Conservation (phyloP, 1,140 invertebrate genomes). For the Scaptomyza hsui region DNA sequence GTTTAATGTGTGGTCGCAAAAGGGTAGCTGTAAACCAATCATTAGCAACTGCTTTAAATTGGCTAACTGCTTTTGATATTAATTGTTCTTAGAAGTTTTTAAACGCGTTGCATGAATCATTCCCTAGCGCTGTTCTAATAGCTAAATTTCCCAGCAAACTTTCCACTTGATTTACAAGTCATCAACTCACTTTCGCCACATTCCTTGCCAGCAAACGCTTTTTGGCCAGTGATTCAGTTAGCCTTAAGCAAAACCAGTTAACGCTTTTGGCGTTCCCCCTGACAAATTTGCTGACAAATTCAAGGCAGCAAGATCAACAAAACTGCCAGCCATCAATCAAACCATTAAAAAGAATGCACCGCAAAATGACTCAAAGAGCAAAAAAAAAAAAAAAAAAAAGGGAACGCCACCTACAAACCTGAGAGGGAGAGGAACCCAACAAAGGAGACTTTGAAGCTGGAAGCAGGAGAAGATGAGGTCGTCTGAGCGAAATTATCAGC, state of each 20-base stretch:
- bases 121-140: background rate
- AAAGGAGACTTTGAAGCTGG: background rate
- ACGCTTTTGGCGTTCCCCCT: slow-evolving; percentile 20
- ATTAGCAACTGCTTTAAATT: slow-evolving; percentile 49
- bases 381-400: slow-evolving; percentile 23
- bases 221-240: slow-evolving; percentile 74
- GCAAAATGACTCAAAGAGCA: slow-evolving; percentile 68
- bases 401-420: slow-evolving; percentile 69
- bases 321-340: slow-evolving; percentile 80
- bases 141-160: slow-evolving; percentile 28
- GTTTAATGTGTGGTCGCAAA: slow-evolving; percentile 61
- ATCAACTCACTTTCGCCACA: slow-evolving; percentile 60
- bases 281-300: slow-evolving; percentile 82
- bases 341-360: slow-evolving; percentile 80
- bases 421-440: slow-evolving; percentile 3
- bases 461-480: slow-evolving; percentile 11
- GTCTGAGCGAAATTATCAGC: slow-evolving; percentile 71
- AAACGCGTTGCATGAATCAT: slow-evolving; percentile 7
- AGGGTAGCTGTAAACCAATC: slow-evolving; percentile 42
- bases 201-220: slow-evolving; percentile 62
- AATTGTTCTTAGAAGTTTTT: background rate
- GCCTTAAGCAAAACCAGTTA: slow-evolving; percentile 50
- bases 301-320: slow-evolving; percentile 69
- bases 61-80: background rate
- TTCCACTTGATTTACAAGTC: slow-evolving; percentile 47